Base-by-base conservation (phyloP, 2,888 invertebrate genomes). In the Euclidia mi region DNA sequence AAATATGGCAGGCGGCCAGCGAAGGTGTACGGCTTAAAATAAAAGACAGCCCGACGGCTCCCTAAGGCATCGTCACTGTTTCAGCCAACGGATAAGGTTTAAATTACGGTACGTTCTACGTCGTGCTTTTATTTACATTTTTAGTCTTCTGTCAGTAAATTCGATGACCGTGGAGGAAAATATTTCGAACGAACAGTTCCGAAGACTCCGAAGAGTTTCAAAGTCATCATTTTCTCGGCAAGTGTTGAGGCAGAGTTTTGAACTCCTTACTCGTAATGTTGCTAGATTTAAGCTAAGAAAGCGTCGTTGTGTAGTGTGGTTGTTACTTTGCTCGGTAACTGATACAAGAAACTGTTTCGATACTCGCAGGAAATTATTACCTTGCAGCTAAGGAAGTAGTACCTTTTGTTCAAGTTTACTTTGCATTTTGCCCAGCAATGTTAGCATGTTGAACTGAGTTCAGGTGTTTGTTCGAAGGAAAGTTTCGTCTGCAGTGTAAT, bases 41-140 rank as follows among this genome's bases (percentile, higher is more conserved):
- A 42, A 46, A 7, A 40, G 14, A 12, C 34, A 34, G 4, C 37
- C 9, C 10, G 14, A n/a, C 18, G 14, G 18, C 31, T 40, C 47
- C 46, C 47, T 7, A 12, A 40, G 47, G 29, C 31, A 18, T 40
- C 38, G 18, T 31, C 45, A 17, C 28, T 10, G 11, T 40, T 9
- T 25, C 25, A 1, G 25, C 25, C 2, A 20, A 47, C 40, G 11
- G 40, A 40, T 31, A 47, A n/a, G 9, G 20, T 32, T 31, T 20
- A 48, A 20, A 20, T 32, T 40, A 48, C 12, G 2, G n/a, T 1
- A 7, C 11, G 7, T 31, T 18, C 9, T 47, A 3, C 15, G 1
- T 37, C 11, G 18, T 4, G 1, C 11, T 49, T 34, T 42, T 42
- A 49, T 17, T 6, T 25, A 25, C 7, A 25, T 3, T 25, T 25